phyloP scores from a whole-genome alignment of 2,888 invertebrate species.

The Dinocampus coccinellae region DNA sequence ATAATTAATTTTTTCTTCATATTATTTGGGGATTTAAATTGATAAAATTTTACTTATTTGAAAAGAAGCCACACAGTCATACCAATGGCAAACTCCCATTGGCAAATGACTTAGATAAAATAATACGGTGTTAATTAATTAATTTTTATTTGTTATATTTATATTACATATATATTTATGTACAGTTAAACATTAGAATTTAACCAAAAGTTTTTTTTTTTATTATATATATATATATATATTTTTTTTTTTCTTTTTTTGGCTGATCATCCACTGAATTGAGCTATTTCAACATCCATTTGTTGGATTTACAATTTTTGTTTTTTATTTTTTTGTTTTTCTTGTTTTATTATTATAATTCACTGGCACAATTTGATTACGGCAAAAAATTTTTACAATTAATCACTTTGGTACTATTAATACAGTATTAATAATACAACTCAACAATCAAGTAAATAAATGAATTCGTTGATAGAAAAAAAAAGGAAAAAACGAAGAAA shows the following conservation, averaged over 20 bases:
- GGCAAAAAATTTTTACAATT: neutral
- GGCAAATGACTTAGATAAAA: neutral
- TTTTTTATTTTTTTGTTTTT: neutral
- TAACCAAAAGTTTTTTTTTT: neutral
- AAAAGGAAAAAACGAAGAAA: neutral
- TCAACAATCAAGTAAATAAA: conserved; percentile 14
- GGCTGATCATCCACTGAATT: too few relatives aligned
- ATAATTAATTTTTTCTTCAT: neutral
- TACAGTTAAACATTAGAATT: conserved; percentile 32
- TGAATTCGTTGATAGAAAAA: neutral
- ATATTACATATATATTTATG: conserved; percentile 45
- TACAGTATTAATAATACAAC: conserved; percentile 30
- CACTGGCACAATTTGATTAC: neutral
- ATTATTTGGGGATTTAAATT: neutral
- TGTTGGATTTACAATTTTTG: neutral
- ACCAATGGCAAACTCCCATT: neutral
- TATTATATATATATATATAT: neutral
- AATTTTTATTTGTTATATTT: conserved; percentile 41
- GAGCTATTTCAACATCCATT: neutral
- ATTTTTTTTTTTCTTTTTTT: too few relatives aligned
- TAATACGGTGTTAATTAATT: neutral
- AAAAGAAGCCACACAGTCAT: neutral
- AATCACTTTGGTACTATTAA: conserved; percentile 30
- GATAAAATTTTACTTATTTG: neutral
- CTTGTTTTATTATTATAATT: too few relatives aligned